Conservation (phyloP, 2,888 invertebrate species). For the Neria commutata region DNA sequence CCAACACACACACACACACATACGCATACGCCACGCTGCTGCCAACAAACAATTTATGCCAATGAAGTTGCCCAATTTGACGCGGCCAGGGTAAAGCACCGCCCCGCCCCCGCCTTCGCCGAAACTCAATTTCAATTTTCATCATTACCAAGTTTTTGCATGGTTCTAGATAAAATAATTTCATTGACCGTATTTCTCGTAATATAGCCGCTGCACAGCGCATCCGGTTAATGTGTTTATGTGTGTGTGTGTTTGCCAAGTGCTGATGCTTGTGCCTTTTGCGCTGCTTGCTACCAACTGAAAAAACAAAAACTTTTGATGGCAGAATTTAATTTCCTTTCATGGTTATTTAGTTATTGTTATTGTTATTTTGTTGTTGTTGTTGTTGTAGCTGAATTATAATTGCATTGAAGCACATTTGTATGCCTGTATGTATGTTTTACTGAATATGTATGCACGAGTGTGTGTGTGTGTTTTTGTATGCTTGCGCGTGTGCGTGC, state of each 20-base stretch:
- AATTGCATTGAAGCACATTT: background rate
- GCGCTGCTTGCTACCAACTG: background rate
- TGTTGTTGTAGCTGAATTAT: background rate
- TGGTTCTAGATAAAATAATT: background rate
- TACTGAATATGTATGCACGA: background rate
- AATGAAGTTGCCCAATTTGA: too few relatives aligned
- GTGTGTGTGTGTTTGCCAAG: too few relatives aligned
- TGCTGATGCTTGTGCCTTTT: too few relatives aligned
- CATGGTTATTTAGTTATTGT: background rate
- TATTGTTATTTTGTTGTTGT: background rate
- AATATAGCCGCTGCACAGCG: background rate
- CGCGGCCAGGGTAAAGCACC: too few relatives aligned
- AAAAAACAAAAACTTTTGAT: background rate
- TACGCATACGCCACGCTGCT: too few relatives aligned
- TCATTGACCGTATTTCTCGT: background rate
- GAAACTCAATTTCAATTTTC: background rate
- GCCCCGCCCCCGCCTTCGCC: too few relatives aligned
- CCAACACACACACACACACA: too few relatives aligned
- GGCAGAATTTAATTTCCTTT: constrained; percentile 16
- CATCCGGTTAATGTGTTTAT: too few relatives aligned
- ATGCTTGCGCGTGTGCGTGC: background rate
- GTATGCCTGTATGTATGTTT: background rate
- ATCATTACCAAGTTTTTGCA: background rate
- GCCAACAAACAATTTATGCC: too few relatives aligned
- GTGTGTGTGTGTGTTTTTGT: background rate